Evolutionary conservation across 2,888 invertebrate genomes (phyloP).

Genomic region (Sinopyrophorus schimmeli): DNA sequence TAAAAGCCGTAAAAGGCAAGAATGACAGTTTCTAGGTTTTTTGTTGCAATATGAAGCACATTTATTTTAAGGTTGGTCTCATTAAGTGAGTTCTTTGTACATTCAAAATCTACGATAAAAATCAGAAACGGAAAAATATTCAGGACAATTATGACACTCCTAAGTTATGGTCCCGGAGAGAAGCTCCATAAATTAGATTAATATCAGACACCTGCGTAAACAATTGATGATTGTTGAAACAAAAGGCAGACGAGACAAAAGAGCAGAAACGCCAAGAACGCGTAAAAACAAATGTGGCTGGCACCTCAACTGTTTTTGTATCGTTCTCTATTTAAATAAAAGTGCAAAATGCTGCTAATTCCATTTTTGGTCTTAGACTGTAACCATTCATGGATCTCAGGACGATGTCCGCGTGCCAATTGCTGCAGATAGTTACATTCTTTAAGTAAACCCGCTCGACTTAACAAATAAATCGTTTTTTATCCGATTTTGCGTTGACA

Average conservation of each 20-base stretch:
- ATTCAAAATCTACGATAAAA: constrained; percentile 39
- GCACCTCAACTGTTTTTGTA: constrained; percentile 46
- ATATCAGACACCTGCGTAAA: constrained; percentile 53
- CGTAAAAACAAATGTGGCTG: constrained; percentile 52
- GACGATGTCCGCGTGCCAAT: constrained; percentile 13
- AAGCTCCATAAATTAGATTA: constrained; percentile 52
- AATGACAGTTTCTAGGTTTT: constrained; percentile 2
- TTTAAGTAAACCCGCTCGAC: constrained; percentile 37
- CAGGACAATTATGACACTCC: constrained; percentile 49
- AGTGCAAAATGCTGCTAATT: constrained; percentile 49
- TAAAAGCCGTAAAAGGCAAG: no score
- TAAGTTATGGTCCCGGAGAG: constrained; percentile 44
- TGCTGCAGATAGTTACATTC: constrained; percentile 39
- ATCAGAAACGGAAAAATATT: constrained; percentile 44
- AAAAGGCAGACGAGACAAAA: constrained; percentile 39
- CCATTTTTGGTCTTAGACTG: constrained; percentile 42
- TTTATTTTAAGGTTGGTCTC: constrained; percentile 23
- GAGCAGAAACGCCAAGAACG: constrained; percentile 44
- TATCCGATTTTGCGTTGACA: constrained; percentile 51
- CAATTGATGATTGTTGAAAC: constrained; percentile 49
- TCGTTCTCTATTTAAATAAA: constrained; percentile 44
- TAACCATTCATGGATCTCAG: constrained; percentile 26
- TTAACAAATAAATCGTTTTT: constrained; percentile 54
- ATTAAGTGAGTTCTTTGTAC: constrained; percentile 29
- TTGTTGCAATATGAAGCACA: not conserved